These are phyloP conservation scores for Agrotis puta DNA, from an alignment of 2,888 invertebrate species.

Conservation along the genomic window DNA sequence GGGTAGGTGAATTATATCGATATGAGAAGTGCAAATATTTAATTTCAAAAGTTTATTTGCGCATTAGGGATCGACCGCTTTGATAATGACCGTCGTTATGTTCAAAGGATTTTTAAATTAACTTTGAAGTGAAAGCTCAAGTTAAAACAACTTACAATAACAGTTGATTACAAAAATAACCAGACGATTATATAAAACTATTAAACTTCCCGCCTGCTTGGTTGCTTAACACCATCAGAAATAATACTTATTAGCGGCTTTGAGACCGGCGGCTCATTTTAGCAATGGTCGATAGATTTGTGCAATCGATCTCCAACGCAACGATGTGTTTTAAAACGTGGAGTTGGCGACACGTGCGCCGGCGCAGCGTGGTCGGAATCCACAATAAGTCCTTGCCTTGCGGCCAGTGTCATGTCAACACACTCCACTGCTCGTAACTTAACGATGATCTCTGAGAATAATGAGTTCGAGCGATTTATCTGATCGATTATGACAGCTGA, in stretches of 20 bases:
- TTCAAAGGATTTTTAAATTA: background rate
- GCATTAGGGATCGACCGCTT: too few species aligned
- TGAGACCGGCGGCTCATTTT: slow-evolving; percentile 50
- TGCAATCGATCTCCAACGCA: slow-evolving; percentile 65
- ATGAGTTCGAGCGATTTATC: slow-evolving; percentile 48
- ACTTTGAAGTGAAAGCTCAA: slow-evolving; percentile 31
- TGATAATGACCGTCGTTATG: background rate
- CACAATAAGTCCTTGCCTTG: slow-evolving; percentile 77
- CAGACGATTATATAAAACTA: slow-evolving; percentile 43
- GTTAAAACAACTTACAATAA: slow-evolving; percentile 9
- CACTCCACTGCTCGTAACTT: slow-evolving; percentile 45
- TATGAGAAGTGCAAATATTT: background rate
- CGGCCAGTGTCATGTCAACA: slow-evolving; percentile 73
- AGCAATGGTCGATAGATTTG: slow-evolving; percentile 58
- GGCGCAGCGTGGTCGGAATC: slow-evolving; percentile 73
- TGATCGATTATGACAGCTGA: slow-evolving; percentile 41
- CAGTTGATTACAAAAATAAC: slow-evolving; percentile 34
- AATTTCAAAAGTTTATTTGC: too few species aligned
- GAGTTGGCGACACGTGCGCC: slow-evolving; percentile 66
- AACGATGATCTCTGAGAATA: slow-evolving; percentile 57
- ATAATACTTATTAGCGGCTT: slow-evolving; percentile 38
- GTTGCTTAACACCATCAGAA: slow-evolving; percentile 41
- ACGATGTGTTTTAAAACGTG: slow-evolving; percentile 66
- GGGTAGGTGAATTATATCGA: too few species aligned
- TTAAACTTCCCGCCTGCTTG: slow-evolving; percentile 37